Evolutionary conservation across 2,888 invertebrate species (phyloP).

Genomic region (Drosophila fulvimacula): DNA sequence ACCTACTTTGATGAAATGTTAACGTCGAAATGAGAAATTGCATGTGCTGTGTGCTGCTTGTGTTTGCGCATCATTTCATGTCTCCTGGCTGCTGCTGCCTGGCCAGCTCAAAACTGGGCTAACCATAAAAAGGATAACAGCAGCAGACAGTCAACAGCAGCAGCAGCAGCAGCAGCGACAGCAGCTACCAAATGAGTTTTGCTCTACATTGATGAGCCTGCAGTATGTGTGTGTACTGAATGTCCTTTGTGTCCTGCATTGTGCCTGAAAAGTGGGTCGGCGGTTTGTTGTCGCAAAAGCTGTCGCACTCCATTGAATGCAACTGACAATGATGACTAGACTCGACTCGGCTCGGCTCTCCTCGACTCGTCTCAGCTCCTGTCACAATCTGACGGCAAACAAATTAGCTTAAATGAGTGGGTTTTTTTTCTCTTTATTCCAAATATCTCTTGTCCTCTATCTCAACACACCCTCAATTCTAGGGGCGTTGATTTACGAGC

Average conservation of each 20-base stretch:
- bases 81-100: slow-evolving; percentile 32
- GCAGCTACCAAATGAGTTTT: slow-evolving; percentile 67
- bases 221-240: slow-evolving; percentile 26
- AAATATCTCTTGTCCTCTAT: slow-evolving; percentile 17
- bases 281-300: slow-evolving; percentile 72
- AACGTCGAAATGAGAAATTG: slow-evolving; percentile 69
- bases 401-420: slow-evolving; percentile 71
- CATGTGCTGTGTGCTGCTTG: slow-evolving; percentile 46
- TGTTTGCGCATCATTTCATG: slow-evolving; percentile 65
- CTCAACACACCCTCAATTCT: slow-evolving; percentile 35
- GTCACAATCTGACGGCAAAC: slow-evolving; percentile 53
- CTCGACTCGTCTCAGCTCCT: slow-evolving; percentile 17
- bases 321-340: slow-evolving; percentile 51
- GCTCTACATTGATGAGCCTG: slow-evolving; percentile 70
- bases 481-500: slow-evolving; percentile 36
- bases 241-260: slow-evolving; percentile 47
- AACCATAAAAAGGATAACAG: slow-evolving; percentile 66
- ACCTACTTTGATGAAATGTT: slow-evolving; percentile 75
- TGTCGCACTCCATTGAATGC: slow-evolving; percentile 58
- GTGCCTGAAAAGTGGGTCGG: slow-evolving; percentile 68
- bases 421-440: slow-evolving; percentile 17
- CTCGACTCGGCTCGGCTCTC: slow-evolving; percentile 2
- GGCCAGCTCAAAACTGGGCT: slow-evolving; percentile 51
- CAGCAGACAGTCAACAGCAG: slow-evolving; percentile 54
- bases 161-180: slow-evolving; percentile 28